A percentile compares a stretch with the other conserved stretches of the same genome.
phyloP scores from a whole-genome alignment of 1,140 invertebrate species.

The Ceratina calcarata region DNA sequence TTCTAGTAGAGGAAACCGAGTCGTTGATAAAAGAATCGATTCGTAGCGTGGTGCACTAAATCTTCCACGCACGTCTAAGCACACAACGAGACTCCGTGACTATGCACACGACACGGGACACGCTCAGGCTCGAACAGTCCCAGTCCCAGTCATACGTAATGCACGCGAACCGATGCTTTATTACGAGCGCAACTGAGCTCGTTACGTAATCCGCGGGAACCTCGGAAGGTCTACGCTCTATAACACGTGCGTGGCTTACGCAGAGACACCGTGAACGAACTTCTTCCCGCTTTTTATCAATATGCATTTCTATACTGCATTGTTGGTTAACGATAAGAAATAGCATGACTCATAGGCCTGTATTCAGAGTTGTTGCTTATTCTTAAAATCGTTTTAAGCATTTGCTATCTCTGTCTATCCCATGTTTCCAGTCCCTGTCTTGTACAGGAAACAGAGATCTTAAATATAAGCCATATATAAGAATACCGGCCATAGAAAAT shows the following conservation, averaged over 20 bases:
- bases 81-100: neutral
- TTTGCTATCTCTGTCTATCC: too few species aligned
- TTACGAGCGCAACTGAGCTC: slow-evolving; percentile 29
- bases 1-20: neutral
- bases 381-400: too few species aligned
- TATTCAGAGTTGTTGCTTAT: too few species aligned
- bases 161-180: slow-evolving; percentile 52
- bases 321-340: too few species aligned
- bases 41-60: neutral
- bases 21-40: neutral
- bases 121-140: neutral
- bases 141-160: slow-evolving; percentile 26
- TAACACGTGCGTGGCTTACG: slow-evolving; percentile 51
- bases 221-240: slow-evolving; percentile 63
- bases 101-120: neutral
- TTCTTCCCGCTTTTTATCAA: neutral
- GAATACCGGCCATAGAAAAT: too few species aligned
- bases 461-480: too few species aligned
- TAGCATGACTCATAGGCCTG: too few species aligned
- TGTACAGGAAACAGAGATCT: too few species aligned
- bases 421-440: too few species aligned
- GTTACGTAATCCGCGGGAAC: slow-evolving; percentile 54
- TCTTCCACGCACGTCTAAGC: neutral
- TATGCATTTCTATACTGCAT: neutral
- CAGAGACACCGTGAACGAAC: neutral